These are phyloP conservation scores for Drosophila falleni DNA, from an alignment of 2,888 invertebrate genomes.

Conservation along the genomic window DNA sequence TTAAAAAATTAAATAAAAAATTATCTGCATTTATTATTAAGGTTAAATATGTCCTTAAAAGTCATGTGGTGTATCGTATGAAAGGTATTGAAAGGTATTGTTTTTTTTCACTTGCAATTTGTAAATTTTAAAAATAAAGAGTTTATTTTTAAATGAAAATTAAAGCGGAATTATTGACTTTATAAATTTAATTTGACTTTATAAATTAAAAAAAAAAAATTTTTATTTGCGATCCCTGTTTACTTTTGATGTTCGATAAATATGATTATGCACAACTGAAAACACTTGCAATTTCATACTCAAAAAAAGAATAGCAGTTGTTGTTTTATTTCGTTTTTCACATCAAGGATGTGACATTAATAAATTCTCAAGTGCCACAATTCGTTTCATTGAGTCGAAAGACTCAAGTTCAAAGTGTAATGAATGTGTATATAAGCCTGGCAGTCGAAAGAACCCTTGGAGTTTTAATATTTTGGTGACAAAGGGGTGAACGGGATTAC, in stretches of 20 bases:
- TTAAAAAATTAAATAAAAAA: too few species aligned
- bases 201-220: too few species aligned
- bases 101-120: too few species aligned
- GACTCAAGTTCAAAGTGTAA: slow-evolving; percentile 24
- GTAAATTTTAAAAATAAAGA: too few species aligned
- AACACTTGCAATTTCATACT: slow-evolving; percentile 9
- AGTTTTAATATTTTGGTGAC: slow-evolving; percentile 13
- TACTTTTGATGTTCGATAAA: not conserved
- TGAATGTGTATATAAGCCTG: slow-evolving; percentile 21
- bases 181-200: too few species aligned
- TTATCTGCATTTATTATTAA: too few species aligned
- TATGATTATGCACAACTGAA: slow-evolving; percentile 3
- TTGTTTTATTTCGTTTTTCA: slow-evolving; percentile 14
- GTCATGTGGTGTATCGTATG: too few species aligned
- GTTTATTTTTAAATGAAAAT: too few species aligned
- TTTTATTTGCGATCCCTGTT: too few species aligned
- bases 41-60: too few species aligned
- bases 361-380: slow-evolving; percentile 49
- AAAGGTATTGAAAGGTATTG: too few species aligned
- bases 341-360: slow-evolving; percentile 41
- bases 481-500: slow-evolving; percentile 71
- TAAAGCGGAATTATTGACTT: too few species aligned
- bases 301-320: slow-evolving; percentile 29
- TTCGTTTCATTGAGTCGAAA: slow-evolving; percentile 43
- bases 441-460: slow-evolving; percentile 18